These are phyloP conservation scores for Hirtodrosophila alboralis DNA, from an alignment of 2,888 invertebrate genomes.

Conservation along the genomic window DNA sequence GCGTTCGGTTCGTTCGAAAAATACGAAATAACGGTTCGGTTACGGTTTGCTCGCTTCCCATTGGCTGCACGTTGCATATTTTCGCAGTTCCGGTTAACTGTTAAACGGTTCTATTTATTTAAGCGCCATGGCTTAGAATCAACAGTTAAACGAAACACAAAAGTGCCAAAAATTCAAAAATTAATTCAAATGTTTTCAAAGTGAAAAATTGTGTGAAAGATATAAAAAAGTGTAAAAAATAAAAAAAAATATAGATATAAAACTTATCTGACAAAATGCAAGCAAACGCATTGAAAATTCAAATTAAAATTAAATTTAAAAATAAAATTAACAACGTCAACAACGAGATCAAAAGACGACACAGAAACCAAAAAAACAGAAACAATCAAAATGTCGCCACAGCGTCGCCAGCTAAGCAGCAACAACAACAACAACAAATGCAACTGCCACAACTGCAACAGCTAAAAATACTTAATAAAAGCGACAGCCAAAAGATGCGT, in stretches of 20 bases:
- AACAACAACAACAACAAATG: no score
- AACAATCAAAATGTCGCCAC: slow-evolving; percentile 60
- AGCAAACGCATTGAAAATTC: slow-evolving; percentile 48
- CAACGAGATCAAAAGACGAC: slow-evolving; percentile 48
- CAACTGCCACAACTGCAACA: no score
- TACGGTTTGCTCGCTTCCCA: slow-evolving; percentile 46
- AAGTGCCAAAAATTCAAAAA: background rate
- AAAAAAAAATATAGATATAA: no score
- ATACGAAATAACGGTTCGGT: slow-evolving; percentile 33
- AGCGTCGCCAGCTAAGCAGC: slow-evolving; percentile 32
- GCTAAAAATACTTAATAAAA: slow-evolving; percentile 69
- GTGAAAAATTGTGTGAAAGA: slow-evolving; percentile 23
- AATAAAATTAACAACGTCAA: slow-evolving; percentile 27
- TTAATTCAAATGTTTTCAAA: slow-evolving; percentile 29
- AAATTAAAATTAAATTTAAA: slow-evolving; percentile 42
- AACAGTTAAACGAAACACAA: slow-evolving; percentile 2
- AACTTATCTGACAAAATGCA: slow-evolving; percentile 77
- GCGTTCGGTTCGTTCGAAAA: background rate
- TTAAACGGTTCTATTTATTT: no score
- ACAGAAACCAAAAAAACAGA: slow-evolving; percentile 43
- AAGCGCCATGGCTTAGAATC: slow-evolving; percentile 47
- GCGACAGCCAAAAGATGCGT: slow-evolving; percentile 32
- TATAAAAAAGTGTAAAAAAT: background rate
- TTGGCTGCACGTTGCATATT: slow-evolving; percentile 41
- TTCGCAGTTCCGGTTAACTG: slow-evolving; percentile 37